Conservation (phyloP, 2,888 invertebrate genomes). For the Mythimna vitellina region DNA sequence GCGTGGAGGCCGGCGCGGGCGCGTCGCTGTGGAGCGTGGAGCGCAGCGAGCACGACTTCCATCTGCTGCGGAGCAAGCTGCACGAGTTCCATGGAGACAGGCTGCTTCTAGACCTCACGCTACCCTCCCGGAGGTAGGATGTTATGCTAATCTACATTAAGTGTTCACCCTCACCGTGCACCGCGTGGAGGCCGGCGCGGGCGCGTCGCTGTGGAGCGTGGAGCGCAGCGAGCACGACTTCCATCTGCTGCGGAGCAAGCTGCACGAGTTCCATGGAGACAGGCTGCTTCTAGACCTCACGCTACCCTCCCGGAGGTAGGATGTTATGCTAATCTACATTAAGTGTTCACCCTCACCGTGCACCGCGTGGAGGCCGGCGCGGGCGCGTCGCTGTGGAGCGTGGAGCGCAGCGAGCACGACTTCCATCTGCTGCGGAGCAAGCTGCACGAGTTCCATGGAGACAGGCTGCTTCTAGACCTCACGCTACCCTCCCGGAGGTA, state of each 20-base stretch:
- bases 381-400: conserved; percentile 89
- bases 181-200: conserved; percentile 64
- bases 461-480: conserved; percentile 90
- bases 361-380: conserved; percentile 70
- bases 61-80: conserved; percentile 94
- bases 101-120: conserved; percentile 90
- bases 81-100: conserved; percentile 96
- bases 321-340: no score
- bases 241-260: conserved; percentile 94
- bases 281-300: conserved; percentile 91
- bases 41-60: conserved; percentile 96
- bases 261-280: conserved; percentile 96
- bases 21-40: conserved; percentile 91
- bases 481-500: conserved; percentile 91
- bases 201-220: conserved; percentile 90
- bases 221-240: conserved; percentile 95
- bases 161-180: conserved; percentile 83
- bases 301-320: conserved; percentile 91
- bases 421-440: conserved; percentile 96
- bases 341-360: conserved; percentile 81
- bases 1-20: conserved; percentile 60
- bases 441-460: conserved; percentile 96
- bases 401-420: conserved; percentile 94
- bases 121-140: conserved; percentile 90
- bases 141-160: no score